Evolutionary conservation across 2,888 invertebrate species (phyloP), one percentile per base, ranked within the genome.

Genomic region (Polyommatus iphigenia): DNA sequence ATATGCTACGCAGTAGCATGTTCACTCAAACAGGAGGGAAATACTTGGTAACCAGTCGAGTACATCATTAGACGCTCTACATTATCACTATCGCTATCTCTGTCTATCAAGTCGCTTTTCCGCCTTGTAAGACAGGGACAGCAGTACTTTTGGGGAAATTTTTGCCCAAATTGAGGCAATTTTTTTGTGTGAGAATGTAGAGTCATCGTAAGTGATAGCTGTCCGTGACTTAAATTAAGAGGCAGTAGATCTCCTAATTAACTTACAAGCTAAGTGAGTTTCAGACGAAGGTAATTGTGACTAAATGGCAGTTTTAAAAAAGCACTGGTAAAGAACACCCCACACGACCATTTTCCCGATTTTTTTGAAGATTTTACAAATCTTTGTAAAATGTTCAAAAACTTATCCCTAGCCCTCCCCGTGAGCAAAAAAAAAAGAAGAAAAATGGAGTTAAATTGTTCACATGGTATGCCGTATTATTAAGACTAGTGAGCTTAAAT

Each of bases 401-500:
- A 50, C 5, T 72, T 36, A 29, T 54, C 6, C 50, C 54, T 67
- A 29, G 67, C 75, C 50, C 18, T 18, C 24, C 24, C 54, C 4
- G 15, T 50, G 50, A 73, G 46, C 29, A 75, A 24, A n/a, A n/a
- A 54, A 75, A 73, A 72, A 20, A 77, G 41, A 36, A 7, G 1
- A 71, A 41, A 71, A 41, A 24, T 67, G 46, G 15, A 77, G 79
- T 79, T 78, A 57, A 72, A 76, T 77, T 78, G 78, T 78, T 79
- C 72, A 80, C 80, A 79, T 57, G 76, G 46, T 80, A 71, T 78
- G 79, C 80, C 77, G 78, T 82, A 82, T 81, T 83, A 84, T 88
- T 89, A 91, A 89, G 92, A 93, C 92, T 93, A 93, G 92, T 87
- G 87, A 85, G 81, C 87, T 89, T 90, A 89, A 85, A 89, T 85